These are phyloP conservation scores for Argyrosomus japonicus DNA, from an alignment of 2,113 vertebrate genomes.

Conservation along the genomic window DNA sequence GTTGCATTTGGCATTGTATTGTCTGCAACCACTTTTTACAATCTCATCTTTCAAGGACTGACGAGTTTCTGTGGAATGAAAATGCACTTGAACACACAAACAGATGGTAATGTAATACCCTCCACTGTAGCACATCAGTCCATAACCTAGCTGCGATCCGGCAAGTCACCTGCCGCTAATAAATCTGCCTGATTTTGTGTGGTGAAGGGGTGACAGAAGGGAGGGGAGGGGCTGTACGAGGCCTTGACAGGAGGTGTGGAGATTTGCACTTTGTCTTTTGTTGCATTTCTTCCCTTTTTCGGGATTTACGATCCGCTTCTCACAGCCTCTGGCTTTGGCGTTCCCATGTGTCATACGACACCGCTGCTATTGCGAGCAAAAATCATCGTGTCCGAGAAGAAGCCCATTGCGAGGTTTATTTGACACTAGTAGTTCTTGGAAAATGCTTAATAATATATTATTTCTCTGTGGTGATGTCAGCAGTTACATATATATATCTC, in stretches of 20 bases:
- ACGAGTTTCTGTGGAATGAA: slow-evolving; percentile 23
- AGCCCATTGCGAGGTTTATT: not conserved
- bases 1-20: slow-evolving; percentile 38
- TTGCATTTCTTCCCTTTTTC: slow-evolving; percentile 66
- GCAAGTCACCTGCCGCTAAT: slow-evolving; percentile 75
- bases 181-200: slow-evolving; percentile 71
- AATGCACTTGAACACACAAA: slow-evolving; percentile 40
- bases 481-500: not conserved
- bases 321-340: slow-evolving; percentile 50
- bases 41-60: slow-evolving; percentile 39
- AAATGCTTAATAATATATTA: not conserved
- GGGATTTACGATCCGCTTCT: slow-evolving; percentile 70
- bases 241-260: slow-evolving; percentile 55
- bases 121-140: slow-evolving; percentile 55
- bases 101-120: slow-evolving; percentile 74
- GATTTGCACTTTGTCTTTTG: slow-evolving; percentile 71
- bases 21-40: slow-evolving; percentile 26
- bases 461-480: not conserved
- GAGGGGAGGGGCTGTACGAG: slow-evolving; percentile 33
- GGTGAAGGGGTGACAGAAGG: slow-evolving; percentile 45
- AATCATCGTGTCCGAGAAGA: slow-evolving; percentile 31
- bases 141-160: slow-evolving; percentile 44
- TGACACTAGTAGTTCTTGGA: slow-evolving; percentile 2
- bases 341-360: slow-evolving; percentile 71
- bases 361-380: slow-evolving; percentile 40